Conservation (phyloP, 30 jellyfish, hydroid and myxozoan genomes). For the Rhopilema esculentum region DNA sequence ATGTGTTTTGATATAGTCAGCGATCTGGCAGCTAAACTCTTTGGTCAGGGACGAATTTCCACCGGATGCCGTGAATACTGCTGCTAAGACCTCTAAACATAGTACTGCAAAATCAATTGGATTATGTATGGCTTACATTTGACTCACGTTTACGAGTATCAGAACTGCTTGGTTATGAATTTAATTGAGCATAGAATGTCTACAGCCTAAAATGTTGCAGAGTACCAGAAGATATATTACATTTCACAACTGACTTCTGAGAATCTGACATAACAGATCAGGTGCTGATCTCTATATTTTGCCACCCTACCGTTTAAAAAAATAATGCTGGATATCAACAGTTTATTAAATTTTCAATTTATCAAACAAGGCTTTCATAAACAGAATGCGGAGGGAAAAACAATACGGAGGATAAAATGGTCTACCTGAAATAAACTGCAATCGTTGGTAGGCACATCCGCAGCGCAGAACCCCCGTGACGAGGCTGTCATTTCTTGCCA, state of each 20-base stretch:
- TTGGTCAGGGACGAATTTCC: not conserved
- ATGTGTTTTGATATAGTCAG: conserved; percentile 11
- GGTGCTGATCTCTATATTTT: too few species aligned
- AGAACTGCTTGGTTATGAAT: too few species aligned
- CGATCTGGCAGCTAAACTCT: conserved; percentile 14
- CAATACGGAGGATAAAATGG: too few species aligned
- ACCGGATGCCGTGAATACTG: not conserved
- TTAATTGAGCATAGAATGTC: too few species aligned
- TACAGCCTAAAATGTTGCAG: too few species aligned
- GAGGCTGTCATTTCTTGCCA: not conserved
- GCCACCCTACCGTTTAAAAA: too few species aligned
- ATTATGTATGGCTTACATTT: not conserved
- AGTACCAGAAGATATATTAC: too few species aligned
- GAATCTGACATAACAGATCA: too few species aligned
- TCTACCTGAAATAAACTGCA: conserved; percentile 37
- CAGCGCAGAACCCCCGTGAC: conserved; percentile 6
- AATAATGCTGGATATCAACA: too few species aligned
- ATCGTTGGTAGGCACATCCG: conserved; percentile 30
- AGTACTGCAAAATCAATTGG: not conserved
- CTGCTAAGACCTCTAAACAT: conserved; percentile 14
- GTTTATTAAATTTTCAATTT: too few species aligned
- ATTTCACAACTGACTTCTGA: too few species aligned
- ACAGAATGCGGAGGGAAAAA: not conserved
- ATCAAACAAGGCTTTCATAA: not conserved
- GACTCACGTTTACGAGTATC: not conserved